Base-by-base conservation (phyloP, 2,888 invertebrate genomes). In the Drosophila merina region DNA sequence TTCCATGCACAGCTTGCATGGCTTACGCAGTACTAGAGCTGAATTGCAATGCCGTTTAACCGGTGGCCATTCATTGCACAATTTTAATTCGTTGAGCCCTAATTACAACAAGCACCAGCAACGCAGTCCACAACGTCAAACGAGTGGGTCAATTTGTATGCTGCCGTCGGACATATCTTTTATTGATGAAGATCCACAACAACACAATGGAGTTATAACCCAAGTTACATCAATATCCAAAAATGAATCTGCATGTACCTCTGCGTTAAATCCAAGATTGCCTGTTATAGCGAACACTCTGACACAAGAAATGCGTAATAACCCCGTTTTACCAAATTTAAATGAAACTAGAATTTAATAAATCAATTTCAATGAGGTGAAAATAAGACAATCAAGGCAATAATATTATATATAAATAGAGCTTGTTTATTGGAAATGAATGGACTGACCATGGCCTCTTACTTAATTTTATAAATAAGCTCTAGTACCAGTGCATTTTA, bases 1-100 rank as follows among this genome's bases (percentile, higher is more conserved):
- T 93, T 98, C 98, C 93, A 96, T 98, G 93, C 98, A 98, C 95
- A 98, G 98, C 94, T 95, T 97, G 93, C 97, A 97, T 93, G 97
- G 97, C 92, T 95, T 97, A 93, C 96, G 96, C 94, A 96, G 95
- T 93, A 94, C 95, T 86, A 94, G 95, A 91, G 94, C 94, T 91
- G 94, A 94, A 86, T 93, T 94, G 86, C 92, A 92, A 28, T 40
- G 94, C 85, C 92, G 92, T 36, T 38, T 72, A 7, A 62, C 67
- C 45, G 57, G 66, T 63, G 71, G 71, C 20, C 86, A 88, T 57
- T 86, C 89, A 49, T 78, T 89, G 50, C 89, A 90, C 85, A 90
- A 89, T 85, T 79, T 88, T 69, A 88, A 90, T 70, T 82, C 89
- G 38, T 82, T 90, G 76, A 88, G 77, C 69, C 89, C 89, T 52